Percentiles rank a stretch among this genome's conserved stretches.
Conservation (phyloP, 2,888 invertebrate genomes). For the Coecobrya sp. region DNA sequence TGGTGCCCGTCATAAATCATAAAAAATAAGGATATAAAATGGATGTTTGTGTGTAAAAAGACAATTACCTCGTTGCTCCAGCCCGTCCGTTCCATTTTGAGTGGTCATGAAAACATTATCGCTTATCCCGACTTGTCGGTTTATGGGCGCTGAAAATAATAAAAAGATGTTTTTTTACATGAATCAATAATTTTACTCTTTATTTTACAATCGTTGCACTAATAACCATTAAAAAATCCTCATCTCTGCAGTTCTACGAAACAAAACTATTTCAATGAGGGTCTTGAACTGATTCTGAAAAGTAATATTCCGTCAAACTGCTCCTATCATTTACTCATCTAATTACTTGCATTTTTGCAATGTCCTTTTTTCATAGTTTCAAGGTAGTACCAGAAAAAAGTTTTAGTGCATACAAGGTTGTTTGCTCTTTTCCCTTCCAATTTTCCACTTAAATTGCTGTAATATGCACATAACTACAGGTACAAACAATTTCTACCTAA, state of each 20-base stretch:
- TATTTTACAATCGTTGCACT: too few relatives aligned
- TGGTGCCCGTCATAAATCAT: background rate
- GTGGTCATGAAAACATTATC: conserved; percentile 86
- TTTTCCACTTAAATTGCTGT: too few relatives aligned
- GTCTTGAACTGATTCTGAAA: background rate
- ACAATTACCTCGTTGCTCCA: conserved; percentile 86
- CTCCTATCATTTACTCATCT: background rate
- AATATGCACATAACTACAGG: too few relatives aligned
- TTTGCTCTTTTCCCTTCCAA: background rate
- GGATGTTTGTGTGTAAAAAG: background rate
- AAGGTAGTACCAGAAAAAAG: background rate
- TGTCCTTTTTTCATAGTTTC: background rate
- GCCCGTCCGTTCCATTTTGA: conserved; percentile 86
- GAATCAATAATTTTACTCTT: background rate
- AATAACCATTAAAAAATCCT: too few relatives aligned
- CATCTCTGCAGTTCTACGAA: background rate
- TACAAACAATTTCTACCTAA: too few relatives aligned
- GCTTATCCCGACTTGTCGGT: conserved; percentile 86
- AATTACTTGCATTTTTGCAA: background rate
- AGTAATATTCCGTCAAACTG: too few relatives aligned
- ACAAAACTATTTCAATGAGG: background rate
- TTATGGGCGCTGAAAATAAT: conserved; percentile 84
- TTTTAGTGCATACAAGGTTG: background rate
- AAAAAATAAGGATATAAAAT: background rate
- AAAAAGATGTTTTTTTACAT: conserved; percentile 5